These are phyloP conservation scores for Hymenopus coronatus DNA, from an alignment of 2,888 invertebrate genomes.

Conservation along the genomic window DNA sequence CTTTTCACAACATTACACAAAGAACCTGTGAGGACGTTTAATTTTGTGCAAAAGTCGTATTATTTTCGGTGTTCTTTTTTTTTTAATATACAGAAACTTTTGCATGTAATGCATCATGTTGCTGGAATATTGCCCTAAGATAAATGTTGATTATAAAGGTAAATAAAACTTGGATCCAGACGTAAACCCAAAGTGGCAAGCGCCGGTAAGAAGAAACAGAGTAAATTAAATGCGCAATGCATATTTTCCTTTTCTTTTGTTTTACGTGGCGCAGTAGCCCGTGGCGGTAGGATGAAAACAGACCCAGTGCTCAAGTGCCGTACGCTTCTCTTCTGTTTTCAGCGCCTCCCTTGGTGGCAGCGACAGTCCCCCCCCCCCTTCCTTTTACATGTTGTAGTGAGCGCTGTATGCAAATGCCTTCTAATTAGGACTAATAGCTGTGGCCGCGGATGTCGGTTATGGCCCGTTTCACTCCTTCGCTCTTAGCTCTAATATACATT, in stretches of 20 bases:
- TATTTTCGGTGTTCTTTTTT: too few species aligned
- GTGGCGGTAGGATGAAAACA: not conserved
- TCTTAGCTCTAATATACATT: constrained; percentile 18
- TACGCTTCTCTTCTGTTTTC: not conserved
- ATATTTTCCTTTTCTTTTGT: not conserved
- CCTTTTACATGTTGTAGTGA: not conserved
- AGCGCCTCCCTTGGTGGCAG: not conserved
- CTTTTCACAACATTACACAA: too few species aligned
- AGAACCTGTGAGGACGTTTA: too few species aligned
- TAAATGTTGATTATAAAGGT: too few species aligned
- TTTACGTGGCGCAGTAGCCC: not conserved
- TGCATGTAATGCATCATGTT: too few species aligned
- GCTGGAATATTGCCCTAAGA: too few species aligned
- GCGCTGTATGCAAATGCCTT: constrained; percentile 11
- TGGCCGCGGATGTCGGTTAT: constrained; percentile 15
- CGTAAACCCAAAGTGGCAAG: too few species aligned
- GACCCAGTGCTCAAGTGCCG: not conserved
- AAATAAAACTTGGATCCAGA: too few species aligned
- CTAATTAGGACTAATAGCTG: constrained; percentile 17
- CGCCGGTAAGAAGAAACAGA: too few species aligned
- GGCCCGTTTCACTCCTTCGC: constrained; percentile 16
- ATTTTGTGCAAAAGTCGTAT: too few species aligned
- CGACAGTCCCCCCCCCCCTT: not conserved
- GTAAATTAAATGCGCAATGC: too few species aligned
- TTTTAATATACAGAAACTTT: too few species aligned